phyloP scores from a whole-genome alignment of 1,140 invertebrate genomes.

The Nasonia longicornis region DNA sequence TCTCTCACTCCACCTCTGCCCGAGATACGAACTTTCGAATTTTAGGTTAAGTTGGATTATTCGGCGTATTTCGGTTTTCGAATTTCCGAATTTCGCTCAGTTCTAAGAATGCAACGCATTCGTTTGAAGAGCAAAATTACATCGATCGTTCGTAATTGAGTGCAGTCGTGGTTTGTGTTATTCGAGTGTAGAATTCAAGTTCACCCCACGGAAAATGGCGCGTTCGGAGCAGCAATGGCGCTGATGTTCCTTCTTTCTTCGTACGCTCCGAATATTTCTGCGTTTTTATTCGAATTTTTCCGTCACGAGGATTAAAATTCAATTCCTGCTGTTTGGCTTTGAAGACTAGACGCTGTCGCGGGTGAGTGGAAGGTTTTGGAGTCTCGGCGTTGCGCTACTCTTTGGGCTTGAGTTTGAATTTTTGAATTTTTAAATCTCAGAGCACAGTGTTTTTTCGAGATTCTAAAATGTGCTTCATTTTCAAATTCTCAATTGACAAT shows the following conservation, averaged over 20 bases:
- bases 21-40: constrained; percentile 55
- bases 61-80: constrained; percentile 1
- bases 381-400: background rate
- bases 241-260: constrained; percentile 62
- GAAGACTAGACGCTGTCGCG: background rate
- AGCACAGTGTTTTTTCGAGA: constrained; percentile 19
- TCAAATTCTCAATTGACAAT: constrained; percentile 19
- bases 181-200: constrained; percentile 48
- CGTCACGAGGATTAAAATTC: constrained; percentile 15
- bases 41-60: constrained; percentile 58
- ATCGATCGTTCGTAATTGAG: background rate
- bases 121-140: background rate
- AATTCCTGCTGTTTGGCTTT: background rate
- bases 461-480: constrained; percentile 34
- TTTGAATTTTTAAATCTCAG: constrained; percentile 66
- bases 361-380: background rate
- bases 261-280: constrained; percentile 59
- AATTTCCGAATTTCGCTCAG: background rate
- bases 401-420: constrained; percentile 60
- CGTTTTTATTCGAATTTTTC: constrained; percentile 52
- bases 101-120: background rate
- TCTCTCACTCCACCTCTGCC: background rate
- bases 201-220: constrained; percentile 68
- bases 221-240: constrained; percentile 66
- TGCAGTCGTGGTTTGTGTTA: constrained; percentile 6